phyloP scores from a whole-genome alignment of 2,113 vertebrate species.

The Larimichthys polyactis region DNA sequence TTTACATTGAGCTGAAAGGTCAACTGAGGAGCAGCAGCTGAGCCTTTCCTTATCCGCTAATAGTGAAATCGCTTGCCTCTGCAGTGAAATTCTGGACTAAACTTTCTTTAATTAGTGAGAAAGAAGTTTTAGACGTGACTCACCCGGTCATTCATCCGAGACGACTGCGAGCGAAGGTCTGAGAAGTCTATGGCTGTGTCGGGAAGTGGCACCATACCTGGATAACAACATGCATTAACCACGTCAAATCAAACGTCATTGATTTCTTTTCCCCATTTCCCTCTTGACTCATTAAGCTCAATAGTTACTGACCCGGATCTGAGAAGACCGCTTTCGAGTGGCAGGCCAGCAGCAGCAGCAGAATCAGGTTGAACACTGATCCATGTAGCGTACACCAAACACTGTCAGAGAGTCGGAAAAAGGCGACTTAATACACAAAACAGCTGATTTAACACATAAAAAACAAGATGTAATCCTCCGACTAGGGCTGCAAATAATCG shows the following conservation, averaged over 20 bases:
- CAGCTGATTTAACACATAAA: too few relatives aligned
- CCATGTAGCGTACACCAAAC: constrained; percentile 88
- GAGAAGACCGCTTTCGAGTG: constrained; percentile 88
- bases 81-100: too few relatives aligned
- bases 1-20: too few relatives aligned
- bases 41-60: too few relatives aligned
- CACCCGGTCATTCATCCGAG: constrained; percentile 88
- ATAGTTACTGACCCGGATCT: constrained; percentile 84
- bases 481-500: too few relatives aligned
- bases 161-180: constrained; percentile 91
- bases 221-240: neutral
- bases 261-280: neutral
- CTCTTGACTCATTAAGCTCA: too few relatives aligned
- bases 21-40: too few relatives aligned
- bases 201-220: constrained; percentile 88
- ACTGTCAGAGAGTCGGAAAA: constrained; percentile 61
- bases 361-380: constrained; percentile 85
- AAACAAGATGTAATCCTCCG: too few relatives aligned
- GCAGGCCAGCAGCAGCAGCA: constrained; percentile 86
- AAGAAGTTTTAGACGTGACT: constrained; percentile 18
- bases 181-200: constrained; percentile 88
- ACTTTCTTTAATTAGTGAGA: neutral
- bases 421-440: too few relatives aligned
- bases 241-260: too few relatives aligned
- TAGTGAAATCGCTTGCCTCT: too few relatives aligned